These are phyloP conservation scores for Orbicella faveolata DNA, from an alignment of 64 coral and sea anemone species.

Conservation along the genomic window DNA sequence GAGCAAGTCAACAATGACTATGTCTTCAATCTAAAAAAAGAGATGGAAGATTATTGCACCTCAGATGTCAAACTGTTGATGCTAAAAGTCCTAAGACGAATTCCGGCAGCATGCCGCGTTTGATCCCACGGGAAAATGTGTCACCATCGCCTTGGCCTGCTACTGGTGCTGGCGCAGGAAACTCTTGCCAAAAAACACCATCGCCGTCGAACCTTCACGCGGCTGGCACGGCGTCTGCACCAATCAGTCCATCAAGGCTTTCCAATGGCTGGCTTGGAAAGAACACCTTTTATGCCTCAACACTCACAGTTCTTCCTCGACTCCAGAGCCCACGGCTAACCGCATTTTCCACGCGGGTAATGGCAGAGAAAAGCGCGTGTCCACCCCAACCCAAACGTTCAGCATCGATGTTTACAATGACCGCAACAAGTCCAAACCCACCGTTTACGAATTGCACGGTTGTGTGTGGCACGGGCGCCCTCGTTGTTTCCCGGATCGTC, in stretches of 20 bases:
- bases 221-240: not conserved
- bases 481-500: too few species aligned
- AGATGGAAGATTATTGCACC: constrained; percentile 21
- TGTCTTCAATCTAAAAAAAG: not conserved
- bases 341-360: too few species aligned
- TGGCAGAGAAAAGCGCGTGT: too few species aligned
- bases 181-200: not conserved
- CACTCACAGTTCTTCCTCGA: too few species aligned
- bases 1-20: too few species aligned
- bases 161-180: not conserved
- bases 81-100: not conserved
- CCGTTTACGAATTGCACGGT: too few species aligned
- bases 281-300: too few species aligned
- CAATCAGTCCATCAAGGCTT: not conserved
- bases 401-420: too few species aligned
- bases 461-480: too few species aligned
- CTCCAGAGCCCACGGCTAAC: too few species aligned
- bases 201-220: not conserved
- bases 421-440: too few species aligned
- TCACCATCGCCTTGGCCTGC: not conserved
- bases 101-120: not conserved
- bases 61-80: constrained; percentile 38
- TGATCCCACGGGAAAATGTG: not conserved
- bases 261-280: not conserved
- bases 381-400: too few species aligned